Evolutionary conservation across 2,113 vertebrate genomes (phyloP).

Genomic region (Regulus satrapa): DNA sequence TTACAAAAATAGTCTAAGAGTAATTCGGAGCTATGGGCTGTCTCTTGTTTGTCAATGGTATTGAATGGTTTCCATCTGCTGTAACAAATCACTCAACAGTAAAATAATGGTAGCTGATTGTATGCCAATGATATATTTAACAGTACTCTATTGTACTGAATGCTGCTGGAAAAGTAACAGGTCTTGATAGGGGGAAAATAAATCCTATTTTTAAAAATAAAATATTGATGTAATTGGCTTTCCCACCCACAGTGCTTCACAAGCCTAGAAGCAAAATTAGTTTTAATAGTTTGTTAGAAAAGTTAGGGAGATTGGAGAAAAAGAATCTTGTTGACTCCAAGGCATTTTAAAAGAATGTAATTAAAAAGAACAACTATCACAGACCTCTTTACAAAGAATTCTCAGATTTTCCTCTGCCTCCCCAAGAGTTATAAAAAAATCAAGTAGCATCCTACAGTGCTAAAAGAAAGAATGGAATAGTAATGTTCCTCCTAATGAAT

Average conservation of each 20-base stretch:
- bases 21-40: conserved; percentile 64
- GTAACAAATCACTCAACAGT: conserved; percentile 66
- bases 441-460: conserved; percentile 23
- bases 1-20: conserved; percentile 70
- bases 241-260: conserved; percentile 68
- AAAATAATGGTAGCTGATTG: conserved; percentile 70
- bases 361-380: conserved; percentile 47
- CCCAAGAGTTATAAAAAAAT: neutral
- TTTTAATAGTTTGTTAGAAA: conserved; percentile 66
- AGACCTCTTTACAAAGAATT: conserved; percentile 1
- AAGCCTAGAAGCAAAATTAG: conserved; percentile 52
- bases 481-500: conserved; percentile 46
- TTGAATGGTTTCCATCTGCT: conserved; percentile 71
- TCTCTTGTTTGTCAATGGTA: conserved; percentile 70
- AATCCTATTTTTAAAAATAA: conserved; percentile 70
- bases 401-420: neutral
- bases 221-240: conserved; percentile 73
- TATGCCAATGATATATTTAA: conserved; percentile 72
- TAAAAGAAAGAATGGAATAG: conserved; percentile 37
- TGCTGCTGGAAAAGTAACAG: conserved; percentile 66
- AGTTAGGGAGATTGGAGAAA: conserved; percentile 41
- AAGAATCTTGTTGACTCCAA: conserved; percentile 52
- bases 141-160: conserved; percentile 66
- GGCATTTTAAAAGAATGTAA: conserved; percentile 43
- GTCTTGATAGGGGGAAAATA: conserved; percentile 51